Percentiles rank a stretch among this genome's conserved stretches.
Conservation (phyloP, 2,888 invertebrate species). For the Timema podura region DNA sequence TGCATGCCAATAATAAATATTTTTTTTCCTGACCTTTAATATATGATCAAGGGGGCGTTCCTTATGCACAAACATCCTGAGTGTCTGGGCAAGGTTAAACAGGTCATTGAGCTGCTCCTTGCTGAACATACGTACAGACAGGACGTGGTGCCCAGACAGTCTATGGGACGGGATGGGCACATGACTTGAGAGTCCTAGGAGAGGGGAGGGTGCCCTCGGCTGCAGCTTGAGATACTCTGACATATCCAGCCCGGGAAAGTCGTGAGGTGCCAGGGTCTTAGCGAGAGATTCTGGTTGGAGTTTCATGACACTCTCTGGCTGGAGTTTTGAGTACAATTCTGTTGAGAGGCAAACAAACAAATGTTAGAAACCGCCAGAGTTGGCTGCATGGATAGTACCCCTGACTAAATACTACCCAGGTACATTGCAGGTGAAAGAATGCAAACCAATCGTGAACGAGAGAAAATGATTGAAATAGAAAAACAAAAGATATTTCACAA, state of each 20-base stretch:
- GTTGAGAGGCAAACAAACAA: not conserved
- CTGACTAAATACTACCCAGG: too few species aligned
- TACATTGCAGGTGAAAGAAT: too few species aligned
- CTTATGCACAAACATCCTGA: slow-evolving; percentile 66
- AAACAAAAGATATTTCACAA: too few species aligned
- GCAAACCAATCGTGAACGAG: too few species aligned
- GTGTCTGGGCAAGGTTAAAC: slow-evolving; percentile 86
- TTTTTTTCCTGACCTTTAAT: slow-evolving; percentile 53
- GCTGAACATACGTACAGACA: slow-evolving; percentile 79
- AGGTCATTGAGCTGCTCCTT: slow-evolving; percentile 89
- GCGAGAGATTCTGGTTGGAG: not conserved
- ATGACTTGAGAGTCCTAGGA: slow-evolving; percentile 40
- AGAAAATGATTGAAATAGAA: too few species aligned
- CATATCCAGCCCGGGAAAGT: slow-evolving; percentile 14
- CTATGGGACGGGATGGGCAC: slow-evolving; percentile 42
- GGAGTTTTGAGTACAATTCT: slow-evolving; percentile 50
- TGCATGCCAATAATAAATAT: not conserved
- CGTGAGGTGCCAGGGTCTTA: not conserved
- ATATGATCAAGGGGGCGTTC: slow-evolving; percentile 81
- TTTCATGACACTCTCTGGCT: slow-evolving; percentile 38
- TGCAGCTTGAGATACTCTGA: slow-evolving; percentile 17
- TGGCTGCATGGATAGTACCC: too few species aligned
- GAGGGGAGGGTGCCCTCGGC: slow-evolving; percentile 39
- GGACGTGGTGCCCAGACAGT: slow-evolving; percentile 70
- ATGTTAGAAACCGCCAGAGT: not conserved